A percentile compares a stretch with the other conserved stretches of the same genome.
Evolutionary conservation across 2,113 vertebrate species (phyloP).

Genomic region (Heterocephalus glaber): DNA sequence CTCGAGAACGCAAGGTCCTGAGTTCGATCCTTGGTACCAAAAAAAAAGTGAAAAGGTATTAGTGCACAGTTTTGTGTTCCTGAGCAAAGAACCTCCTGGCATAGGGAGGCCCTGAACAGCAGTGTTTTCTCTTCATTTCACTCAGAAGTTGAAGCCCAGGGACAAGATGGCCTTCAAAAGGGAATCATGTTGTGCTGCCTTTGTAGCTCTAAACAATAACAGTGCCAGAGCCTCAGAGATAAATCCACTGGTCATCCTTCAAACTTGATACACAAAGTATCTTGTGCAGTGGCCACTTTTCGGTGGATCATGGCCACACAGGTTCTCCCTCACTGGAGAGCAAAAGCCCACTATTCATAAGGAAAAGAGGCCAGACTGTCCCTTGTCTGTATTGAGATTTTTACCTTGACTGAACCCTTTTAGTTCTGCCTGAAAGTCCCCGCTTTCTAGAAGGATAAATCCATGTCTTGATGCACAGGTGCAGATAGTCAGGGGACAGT

Average conservation of each 20-base stretch:
- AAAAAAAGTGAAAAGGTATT: constrained; percentile 49
- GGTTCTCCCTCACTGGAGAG: background rate
- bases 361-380: background rate
- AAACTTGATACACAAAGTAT: background rate
- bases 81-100: background rate
- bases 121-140: constrained; percentile 22
- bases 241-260: background rate
- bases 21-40: too few species aligned
- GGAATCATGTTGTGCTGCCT: background rate
- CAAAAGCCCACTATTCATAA: background rate
- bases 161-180: background rate
- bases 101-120: background rate
- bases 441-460: background rate
- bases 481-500: background rate
- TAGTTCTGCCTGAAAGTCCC: background rate
- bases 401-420: background rate
- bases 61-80: background rate
- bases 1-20: too few species aligned
- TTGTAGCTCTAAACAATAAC: constrained; percentile 39
- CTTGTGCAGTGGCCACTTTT: background rate
- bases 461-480: background rate
- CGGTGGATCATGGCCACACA: background rate
- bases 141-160: constrained; percentile 24
- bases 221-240: background rate
- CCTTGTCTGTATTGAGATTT: background rate